Conservation (phyloP, 1,140 invertebrate genomes). For the Papilio aristodemus region DNA sequence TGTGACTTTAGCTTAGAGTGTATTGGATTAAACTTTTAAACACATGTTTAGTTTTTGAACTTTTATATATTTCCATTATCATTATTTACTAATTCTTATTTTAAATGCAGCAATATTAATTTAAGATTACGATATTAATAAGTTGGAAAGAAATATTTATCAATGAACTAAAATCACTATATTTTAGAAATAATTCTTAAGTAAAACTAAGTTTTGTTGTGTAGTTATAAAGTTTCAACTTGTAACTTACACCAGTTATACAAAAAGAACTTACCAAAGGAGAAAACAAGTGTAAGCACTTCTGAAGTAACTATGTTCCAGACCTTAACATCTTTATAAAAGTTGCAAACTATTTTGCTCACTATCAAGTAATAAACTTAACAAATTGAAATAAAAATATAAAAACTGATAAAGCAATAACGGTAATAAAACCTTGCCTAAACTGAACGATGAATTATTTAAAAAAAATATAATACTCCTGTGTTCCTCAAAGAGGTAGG, state of each 20-base stretch:
- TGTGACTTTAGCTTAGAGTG: neutral
- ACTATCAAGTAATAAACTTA: neutral
- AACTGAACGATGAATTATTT: too few species aligned
- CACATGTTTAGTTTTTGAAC: neutral
- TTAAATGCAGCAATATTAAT: too few species aligned
- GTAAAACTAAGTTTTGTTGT: neutral
- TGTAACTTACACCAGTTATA: conserved; percentile 4
- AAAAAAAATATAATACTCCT: too few species aligned
- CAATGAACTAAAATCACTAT: too few species aligned
- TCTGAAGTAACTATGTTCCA: conserved; percentile 6
- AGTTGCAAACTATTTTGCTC: neutral
- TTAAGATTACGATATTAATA: too few species aligned
- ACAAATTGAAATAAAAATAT: neutral
- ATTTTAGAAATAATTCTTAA: too few species aligned
- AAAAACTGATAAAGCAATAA: neutral
- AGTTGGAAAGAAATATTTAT: too few species aligned
- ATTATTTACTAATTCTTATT: too few species aligned
- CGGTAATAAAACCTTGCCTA: too few species aligned
- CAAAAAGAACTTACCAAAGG: neutral
- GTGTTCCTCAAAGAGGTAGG: too few species aligned
- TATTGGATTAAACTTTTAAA: neutral
- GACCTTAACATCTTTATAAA: neutral
- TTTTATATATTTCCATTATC: neutral
- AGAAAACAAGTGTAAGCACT: conserved; percentile 2
- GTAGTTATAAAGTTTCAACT: neutral